Conservation (phyloP, 2,888 invertebrate species). For the Trisateles emortualis region DNA sequence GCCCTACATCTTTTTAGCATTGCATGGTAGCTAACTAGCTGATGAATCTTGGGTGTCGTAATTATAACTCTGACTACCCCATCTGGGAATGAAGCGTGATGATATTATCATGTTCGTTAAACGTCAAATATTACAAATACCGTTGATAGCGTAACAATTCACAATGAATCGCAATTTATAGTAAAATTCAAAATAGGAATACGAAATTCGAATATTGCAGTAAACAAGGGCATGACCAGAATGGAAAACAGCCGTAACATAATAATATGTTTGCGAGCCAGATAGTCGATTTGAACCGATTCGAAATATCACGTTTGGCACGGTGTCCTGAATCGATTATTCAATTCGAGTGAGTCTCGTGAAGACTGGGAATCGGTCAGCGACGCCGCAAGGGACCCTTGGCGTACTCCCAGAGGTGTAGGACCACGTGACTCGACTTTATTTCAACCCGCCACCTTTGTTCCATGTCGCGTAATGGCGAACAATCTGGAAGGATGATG, state of each 20-base stretch:
- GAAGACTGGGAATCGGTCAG: slow-evolving; percentile 74
- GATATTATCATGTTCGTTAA: too few relatives aligned
- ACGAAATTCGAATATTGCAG: slow-evolving; percentile 7
- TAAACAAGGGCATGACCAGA: slow-evolving; percentile 6
- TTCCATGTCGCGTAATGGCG: slow-evolving; percentile 49
- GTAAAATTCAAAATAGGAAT: slow-evolving; percentile 6
- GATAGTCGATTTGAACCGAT: slow-evolving; percentile 34
- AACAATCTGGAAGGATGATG: slow-evolving; percentile 30
- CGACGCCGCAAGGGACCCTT: slow-evolving; percentile 54
- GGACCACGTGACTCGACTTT: slow-evolving; percentile 72
- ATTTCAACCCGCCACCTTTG: slow-evolving; percentile 54
- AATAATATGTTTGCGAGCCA: slow-evolving; percentile 28
- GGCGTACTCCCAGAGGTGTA: slow-evolving; percentile 57
- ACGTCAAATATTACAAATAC: neutral
- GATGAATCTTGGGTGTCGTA: too few relatives aligned
- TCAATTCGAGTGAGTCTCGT: slow-evolving; percentile 75
- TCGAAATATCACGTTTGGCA: slow-evolving; percentile 41
- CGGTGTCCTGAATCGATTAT: slow-evolving; percentile 72
- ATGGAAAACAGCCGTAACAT: slow-evolving; percentile 10
- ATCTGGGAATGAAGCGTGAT: too few relatives aligned
- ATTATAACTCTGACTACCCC: too few relatives aligned
- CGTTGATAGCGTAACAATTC: neutral
- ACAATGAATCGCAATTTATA: neutral
- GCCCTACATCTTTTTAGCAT: too few relatives aligned
- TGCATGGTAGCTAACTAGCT: too few relatives aligned